Conservation (phyloP, 2,888 invertebrate genomes). For the Heliconius hortense region DNA sequence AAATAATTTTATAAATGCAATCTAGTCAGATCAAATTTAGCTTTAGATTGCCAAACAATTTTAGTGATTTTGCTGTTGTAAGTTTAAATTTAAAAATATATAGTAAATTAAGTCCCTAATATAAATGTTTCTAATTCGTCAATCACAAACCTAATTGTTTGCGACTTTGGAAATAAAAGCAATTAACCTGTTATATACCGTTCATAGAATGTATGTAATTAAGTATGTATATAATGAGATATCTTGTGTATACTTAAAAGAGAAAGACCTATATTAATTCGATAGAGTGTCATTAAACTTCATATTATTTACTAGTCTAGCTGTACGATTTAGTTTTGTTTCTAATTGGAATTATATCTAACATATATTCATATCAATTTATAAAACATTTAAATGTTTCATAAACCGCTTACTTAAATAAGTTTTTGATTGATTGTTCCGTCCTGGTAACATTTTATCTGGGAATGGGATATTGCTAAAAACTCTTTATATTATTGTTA, state of each 20-base stretch:
- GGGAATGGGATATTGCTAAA: slow-evolving; percentile 21
- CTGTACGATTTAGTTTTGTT: neutral
- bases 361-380: neutral
- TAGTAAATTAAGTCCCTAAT: too few species aligned
- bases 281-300: neutral
- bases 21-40: neutral
- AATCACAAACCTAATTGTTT: neutral
- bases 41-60: neutral
- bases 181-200: neutral
- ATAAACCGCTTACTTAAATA: slow-evolving; percentile 12
- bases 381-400: slow-evolving; percentile 15
- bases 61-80: too few species aligned
- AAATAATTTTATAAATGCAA: neutral
- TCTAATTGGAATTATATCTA: neutral
- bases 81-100: too few species aligned
- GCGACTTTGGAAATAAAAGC: neutral
- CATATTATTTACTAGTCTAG: neutral
- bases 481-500: slow-evolving; percentile 21
- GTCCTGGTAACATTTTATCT: slow-evolving; percentile 24
- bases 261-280: neutral
- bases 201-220: neutral
- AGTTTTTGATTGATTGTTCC: slow-evolving; percentile 24
- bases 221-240: slow-evolving; percentile 1
- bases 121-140: neutral
- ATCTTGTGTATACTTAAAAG: slow-evolving; percentile 4